Evolutionary conservation across 2,113 vertebrate species (phyloP).

Genomic region (Oryzias woworae): DNA sequence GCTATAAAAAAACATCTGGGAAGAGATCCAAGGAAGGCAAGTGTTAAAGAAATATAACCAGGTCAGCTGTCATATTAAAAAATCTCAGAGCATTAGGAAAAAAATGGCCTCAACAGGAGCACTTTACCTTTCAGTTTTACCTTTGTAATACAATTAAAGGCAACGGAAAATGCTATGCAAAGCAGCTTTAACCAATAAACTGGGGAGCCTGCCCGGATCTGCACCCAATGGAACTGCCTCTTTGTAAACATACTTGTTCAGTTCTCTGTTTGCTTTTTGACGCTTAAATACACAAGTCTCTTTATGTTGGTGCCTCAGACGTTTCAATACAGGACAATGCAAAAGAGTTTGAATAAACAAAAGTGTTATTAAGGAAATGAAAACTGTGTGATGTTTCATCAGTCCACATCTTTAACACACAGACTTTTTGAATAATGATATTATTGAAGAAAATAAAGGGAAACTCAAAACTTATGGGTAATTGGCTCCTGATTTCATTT

Average conservation of each 20-base stretch:
- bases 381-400: not conserved
- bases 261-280: not conserved
- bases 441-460: too few relatives aligned
- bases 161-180: conserved; percentile 55
- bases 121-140: conserved; percentile 3
- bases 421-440: too few relatives aligned
- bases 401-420: not conserved
- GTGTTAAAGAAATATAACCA: conserved; percentile 31
- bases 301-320: not conserved
- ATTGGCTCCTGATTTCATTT: too few relatives aligned
- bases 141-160: not conserved
- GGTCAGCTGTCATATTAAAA: not conserved
- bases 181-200: conserved; percentile 14
- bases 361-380: not conserved
- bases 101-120: not conserved
- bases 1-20: not conserved
- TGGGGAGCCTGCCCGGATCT: not conserved
- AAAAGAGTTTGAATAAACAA: not conserved
- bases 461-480: too few relatives aligned
- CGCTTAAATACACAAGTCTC: not conserved
- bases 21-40: not conserved
- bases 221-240: not conserved
- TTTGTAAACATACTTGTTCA: not conserved
- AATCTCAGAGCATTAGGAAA: conserved; percentile 11
- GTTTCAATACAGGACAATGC: not conserved